Conservation (phyloP, 2,888 invertebrate species). For the Callimorpha dominula region DNA sequence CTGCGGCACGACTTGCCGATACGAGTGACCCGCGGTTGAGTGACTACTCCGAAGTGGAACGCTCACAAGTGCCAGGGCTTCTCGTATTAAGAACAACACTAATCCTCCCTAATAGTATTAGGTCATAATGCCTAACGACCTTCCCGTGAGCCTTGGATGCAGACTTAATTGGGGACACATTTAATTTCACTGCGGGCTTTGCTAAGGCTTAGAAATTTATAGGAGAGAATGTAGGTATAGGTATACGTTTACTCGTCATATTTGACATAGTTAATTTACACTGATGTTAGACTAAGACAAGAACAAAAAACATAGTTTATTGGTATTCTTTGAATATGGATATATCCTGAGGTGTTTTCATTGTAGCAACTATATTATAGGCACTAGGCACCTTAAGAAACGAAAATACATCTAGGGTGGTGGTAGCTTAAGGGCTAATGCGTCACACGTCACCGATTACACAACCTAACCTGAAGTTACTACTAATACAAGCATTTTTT, state of each 20-base stretch:
- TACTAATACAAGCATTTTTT: neutral
- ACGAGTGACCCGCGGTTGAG: slow-evolving; percentile 55
- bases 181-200: slow-evolving; percentile 51
- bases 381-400: neutral
- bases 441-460: neutral
- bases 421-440: neutral
- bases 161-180: slow-evolving; percentile 65
- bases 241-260: neutral
- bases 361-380: neutral
- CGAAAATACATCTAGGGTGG: neutral
- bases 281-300: neutral
- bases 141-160: slow-evolving; percentile 64
- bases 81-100: slow-evolving; percentile 73
- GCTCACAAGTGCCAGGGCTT: slow-evolving; percentile 79
- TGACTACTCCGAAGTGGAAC: slow-evolving; percentile 56
- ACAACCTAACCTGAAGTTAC: neutral
- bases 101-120: slow-evolving; percentile 76
- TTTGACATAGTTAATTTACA: neutral
- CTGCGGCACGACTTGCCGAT: slow-evolving; percentile 53
- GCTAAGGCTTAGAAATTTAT: slow-evolving; percentile 1
- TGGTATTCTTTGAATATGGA: neutral
- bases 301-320: neutral
- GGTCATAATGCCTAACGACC: slow-evolving; percentile 71
- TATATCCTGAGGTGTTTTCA: neutral
- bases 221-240: neutral